Percentiles rank a stretch among this genome's conserved stretches.
Conservation (phyloP, 1,140 invertebrate species). For the Macrobrachium nipponense region DNA sequence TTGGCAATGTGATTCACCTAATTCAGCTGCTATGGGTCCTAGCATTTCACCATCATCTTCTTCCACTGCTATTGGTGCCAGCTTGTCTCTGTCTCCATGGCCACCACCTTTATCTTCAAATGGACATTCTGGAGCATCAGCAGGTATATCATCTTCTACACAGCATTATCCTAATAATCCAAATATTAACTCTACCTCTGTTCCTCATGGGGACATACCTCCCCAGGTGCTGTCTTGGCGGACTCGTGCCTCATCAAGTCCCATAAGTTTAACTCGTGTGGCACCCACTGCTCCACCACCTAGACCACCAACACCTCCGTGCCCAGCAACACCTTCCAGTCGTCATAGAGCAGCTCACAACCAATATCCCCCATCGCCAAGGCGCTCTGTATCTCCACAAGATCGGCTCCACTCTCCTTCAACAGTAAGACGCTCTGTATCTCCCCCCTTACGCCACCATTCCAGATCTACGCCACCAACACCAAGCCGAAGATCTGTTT, state of each 20-base stretch:
- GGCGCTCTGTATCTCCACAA: conserved; percentile 37
- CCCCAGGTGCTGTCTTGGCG: conserved; percentile 29
- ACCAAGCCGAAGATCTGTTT: conserved; percentile 23
- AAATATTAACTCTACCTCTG: conserved; percentile 15
- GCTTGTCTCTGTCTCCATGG: background rate
- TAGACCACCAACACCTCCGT: conserved; percentile 37
- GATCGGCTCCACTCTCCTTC: conserved; percentile 17
- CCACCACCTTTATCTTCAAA: background rate
- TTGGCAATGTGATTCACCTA: conserved; percentile 15
- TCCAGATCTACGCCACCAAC: background rate
- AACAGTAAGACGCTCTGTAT: conserved; percentile 26
- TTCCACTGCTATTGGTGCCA: background rate
- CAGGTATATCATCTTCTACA: background rate
- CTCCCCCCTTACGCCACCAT: conserved; percentile 7
- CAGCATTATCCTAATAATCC: background rate
- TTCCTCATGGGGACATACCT: conserved; percentile 1
- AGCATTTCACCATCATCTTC: too few relatives aligned
- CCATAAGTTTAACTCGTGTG: conserved; percentile 34
- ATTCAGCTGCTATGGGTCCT: background rate
- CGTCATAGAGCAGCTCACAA: conserved; percentile 1
- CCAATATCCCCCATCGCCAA: background rate
- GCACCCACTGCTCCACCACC: conserved; percentile 38
- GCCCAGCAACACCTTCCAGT: conserved; percentile 27
- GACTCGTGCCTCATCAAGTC: background rate
- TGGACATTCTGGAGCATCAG: background rate